phyloP scores from a whole-genome alignment of 2,113 vertebrate species.

The Pseudorectes ferrugineus region DNA sequence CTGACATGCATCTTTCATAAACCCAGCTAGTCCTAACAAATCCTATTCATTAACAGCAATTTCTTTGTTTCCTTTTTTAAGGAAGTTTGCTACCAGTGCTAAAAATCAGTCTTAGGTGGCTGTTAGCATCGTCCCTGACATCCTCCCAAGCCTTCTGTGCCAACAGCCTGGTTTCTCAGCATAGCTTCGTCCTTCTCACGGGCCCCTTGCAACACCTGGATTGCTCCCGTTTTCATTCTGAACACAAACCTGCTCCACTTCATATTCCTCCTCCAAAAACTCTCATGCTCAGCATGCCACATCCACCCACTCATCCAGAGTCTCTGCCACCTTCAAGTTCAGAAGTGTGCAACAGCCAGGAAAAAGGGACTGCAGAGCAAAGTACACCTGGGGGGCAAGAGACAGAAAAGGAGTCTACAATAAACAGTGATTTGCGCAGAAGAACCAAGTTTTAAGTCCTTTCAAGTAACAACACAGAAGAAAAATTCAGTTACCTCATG shows the following conservation, averaged over 20 bases:
- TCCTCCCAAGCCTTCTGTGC: not conserved
- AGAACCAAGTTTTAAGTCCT: not conserved
- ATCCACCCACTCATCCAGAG: not conserved
- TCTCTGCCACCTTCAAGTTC: not conserved
- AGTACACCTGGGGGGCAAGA: not conserved
- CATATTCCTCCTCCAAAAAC: conserved; percentile 29
- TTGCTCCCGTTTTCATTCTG: not conserved
- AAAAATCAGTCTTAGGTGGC: not conserved
- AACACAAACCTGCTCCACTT: not conserved
- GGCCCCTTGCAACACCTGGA: not conserved
- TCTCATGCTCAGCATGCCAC: not conserved
- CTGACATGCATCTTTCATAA: not conserved
- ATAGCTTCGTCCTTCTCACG: not conserved
- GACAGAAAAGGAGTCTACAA: not conserved
- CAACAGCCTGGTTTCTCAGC: not conserved
- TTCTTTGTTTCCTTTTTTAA: not conserved
- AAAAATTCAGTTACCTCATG: not conserved
- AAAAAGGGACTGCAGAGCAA: not conserved
- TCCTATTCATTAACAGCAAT: not conserved
- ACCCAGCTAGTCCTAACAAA: not conserved
- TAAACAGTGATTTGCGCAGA: not conserved
- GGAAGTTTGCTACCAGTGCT: not conserved
- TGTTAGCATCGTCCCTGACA: not conserved
- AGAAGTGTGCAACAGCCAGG: rapidly evolving
- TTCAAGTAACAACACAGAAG: not conserved